phyloP scores from a whole-genome alignment of 2,113 vertebrate species.

The Chaetodon trifascialis region DNA sequence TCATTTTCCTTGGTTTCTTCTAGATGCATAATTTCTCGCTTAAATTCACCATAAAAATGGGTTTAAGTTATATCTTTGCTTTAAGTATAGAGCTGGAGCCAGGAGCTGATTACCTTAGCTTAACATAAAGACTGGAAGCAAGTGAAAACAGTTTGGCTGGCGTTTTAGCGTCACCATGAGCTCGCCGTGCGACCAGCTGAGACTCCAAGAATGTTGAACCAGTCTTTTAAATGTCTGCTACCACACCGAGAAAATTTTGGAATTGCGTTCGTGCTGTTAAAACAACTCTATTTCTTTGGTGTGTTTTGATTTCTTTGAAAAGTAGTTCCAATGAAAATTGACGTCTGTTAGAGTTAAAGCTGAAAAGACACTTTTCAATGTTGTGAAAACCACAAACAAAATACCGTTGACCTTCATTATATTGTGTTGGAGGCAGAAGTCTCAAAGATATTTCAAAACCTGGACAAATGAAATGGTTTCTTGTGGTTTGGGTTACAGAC shows the following conservation, averaged over 20 bases:
- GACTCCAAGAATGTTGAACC: neutral
- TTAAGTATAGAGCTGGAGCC: neutral
- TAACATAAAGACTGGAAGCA: neutral
- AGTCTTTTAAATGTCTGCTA: neutral
- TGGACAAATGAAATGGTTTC: neutral
- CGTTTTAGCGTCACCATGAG: neutral
- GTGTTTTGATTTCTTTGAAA: neutral
- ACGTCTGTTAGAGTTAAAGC: neutral
- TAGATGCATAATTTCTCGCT: neutral
- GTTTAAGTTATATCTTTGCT: neutral
- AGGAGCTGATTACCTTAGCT: neutral
- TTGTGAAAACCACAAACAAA: neutral
- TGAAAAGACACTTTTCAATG: neutral
- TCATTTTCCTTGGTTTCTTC: neutral
- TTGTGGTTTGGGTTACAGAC: neutral
- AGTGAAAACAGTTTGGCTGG: too few relatives aligned
- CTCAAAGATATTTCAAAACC: neutral
- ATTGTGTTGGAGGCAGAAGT: neutral
- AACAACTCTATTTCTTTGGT: neutral
- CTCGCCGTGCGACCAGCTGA: neutral
- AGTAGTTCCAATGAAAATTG: neutral
- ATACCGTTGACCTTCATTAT: neutral
- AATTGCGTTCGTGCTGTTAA: neutral
- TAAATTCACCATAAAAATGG: neutral
- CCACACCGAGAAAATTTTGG: neutral